Evolutionary conservation across 1,140 invertebrate species (phyloP).

Genomic region (Pissodes strobi): DNA sequence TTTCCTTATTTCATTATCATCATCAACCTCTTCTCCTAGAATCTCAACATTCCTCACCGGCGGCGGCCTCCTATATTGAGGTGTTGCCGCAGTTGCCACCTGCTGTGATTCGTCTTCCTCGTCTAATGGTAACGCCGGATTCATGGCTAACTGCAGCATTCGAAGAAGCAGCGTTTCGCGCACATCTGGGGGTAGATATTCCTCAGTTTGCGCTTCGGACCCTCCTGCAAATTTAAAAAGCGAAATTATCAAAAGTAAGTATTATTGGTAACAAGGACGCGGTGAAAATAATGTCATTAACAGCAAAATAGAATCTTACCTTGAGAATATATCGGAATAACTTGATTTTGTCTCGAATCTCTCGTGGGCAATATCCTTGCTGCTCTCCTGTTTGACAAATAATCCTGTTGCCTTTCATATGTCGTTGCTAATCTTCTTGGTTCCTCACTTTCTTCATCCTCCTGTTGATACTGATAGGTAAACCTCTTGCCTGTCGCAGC

Average conservation of each 20-base stretch:
- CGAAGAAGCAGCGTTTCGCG: slow-evolving; percentile 69
- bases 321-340: not conserved
- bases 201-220: slow-evolving; percentile 47
- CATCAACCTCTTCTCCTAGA: slow-evolving; percentile 59
- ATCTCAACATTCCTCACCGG: slow-evolving; percentile 66
- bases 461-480: slow-evolving; percentile 27
- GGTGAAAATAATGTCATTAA: not conserved
- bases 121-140: slow-evolving; percentile 62
- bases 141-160: slow-evolving; percentile 72
- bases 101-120: slow-evolving; percentile 42
- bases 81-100: slow-evolving; percentile 38
- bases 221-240: not conserved
- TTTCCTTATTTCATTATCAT: slow-evolving; percentile 5
- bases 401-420: slow-evolving; percentile 2
- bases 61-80: slow-evolving; percentile 55
- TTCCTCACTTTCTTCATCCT: slow-evolving; percentile 14
- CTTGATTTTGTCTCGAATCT: slow-evolving; percentile 35
- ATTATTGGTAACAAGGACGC: slow-evolving; percentile 45
- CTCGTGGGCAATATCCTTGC: slow-evolving; percentile 36
- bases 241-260: not conserved
- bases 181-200: slow-evolving; percentile 68
- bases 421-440: slow-evolving; percentile 16
- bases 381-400: slow-evolving; percentile 31
- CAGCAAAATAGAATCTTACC: slow-evolving; percentile 13
- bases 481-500: slow-evolving; percentile 4